These are phyloP conservation scores for Gouania willdenowi DNA, from an alignment of 2,797 vertebrate species.

Conservation along the genomic window DNA sequence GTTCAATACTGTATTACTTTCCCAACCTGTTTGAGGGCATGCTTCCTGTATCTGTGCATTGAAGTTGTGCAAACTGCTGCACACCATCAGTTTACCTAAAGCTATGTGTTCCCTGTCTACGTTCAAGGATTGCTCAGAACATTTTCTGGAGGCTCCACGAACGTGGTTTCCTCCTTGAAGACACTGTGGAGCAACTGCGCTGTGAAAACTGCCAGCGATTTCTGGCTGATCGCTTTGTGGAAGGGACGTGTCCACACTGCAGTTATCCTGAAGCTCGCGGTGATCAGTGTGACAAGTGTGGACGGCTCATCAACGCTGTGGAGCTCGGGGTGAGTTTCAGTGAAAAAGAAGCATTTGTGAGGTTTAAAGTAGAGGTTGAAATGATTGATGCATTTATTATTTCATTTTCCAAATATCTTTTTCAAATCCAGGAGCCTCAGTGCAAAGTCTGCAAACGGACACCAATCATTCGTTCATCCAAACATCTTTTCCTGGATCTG, in stretches of 20 bases:
- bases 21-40: too few species aligned
- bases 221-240: conserved; percentile 94
- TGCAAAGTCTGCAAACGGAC: conserved; percentile 87
- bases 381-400: background rate
- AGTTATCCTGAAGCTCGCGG: conserved; percentile 88
- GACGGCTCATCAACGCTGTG: conserved; percentile 91
- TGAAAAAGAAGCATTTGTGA: too few species aligned
- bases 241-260: conserved; percentile 89
- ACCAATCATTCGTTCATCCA: conserved; percentile 83
- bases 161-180: conserved; percentile 78
- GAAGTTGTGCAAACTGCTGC: too few species aligned
- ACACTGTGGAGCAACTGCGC: conserved; percentile 87
- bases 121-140: conserved; percentile 87
- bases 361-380: background rate
- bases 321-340: conserved; percentile 89
- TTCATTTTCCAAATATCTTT: too few species aligned
- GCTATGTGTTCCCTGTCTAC: background rate
- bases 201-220: conserved; percentile 89
- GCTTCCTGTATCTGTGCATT: too few species aligned
- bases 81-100: too few species aligned
- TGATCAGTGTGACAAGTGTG: conserved; percentile 96
- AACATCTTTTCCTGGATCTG: conserved; percentile 90
- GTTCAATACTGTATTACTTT: too few species aligned
- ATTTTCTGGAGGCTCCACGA: conserved; percentile 87
- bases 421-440: conserved; percentile 88